phyloP scores from a whole-genome alignment of 2,113 vertebrate species.

The Megalops atlanticus region DNA sequence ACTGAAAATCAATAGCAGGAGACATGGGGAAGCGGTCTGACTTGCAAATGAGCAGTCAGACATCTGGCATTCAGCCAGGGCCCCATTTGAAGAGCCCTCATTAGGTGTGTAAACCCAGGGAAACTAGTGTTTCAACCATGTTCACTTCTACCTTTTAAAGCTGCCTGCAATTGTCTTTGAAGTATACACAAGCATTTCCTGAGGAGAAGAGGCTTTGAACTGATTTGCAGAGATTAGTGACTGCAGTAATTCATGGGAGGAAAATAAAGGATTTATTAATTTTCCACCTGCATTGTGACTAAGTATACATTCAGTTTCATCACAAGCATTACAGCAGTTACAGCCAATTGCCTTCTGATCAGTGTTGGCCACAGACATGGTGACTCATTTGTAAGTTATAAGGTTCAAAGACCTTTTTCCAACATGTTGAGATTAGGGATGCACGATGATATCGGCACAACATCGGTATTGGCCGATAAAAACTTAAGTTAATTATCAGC shows the following conservation, averaged over 20 bases:
- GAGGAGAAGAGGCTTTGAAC: not conserved
- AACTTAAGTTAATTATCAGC: no score
- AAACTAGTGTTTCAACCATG: not conserved
- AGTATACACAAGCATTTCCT: not conserved
- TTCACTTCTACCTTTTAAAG: not conserved
- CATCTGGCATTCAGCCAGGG: not conserved
- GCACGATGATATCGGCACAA: no score
- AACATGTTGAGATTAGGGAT: not conserved
- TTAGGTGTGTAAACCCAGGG: constrained; percentile 3
- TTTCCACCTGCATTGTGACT: no score
- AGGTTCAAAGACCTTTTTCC: not conserved
- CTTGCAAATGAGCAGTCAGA: not conserved
- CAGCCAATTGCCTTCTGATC: no score
- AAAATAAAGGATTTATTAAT: no score
- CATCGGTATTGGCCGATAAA: no score
- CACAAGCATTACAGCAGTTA: no score
- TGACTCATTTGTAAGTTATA: not conserved
- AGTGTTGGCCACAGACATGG: no score
- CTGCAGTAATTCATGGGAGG: not conserved
- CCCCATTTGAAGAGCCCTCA: not conserved
- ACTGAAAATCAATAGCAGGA: not conserved
- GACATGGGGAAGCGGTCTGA: not conserved
- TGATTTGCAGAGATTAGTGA: not conserved
- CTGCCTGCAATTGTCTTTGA: not conserved
- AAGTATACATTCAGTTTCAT: no score